Conservation (phyloP, 2,113 vertebrate genomes). For the Electrona antarctica region DNA sequence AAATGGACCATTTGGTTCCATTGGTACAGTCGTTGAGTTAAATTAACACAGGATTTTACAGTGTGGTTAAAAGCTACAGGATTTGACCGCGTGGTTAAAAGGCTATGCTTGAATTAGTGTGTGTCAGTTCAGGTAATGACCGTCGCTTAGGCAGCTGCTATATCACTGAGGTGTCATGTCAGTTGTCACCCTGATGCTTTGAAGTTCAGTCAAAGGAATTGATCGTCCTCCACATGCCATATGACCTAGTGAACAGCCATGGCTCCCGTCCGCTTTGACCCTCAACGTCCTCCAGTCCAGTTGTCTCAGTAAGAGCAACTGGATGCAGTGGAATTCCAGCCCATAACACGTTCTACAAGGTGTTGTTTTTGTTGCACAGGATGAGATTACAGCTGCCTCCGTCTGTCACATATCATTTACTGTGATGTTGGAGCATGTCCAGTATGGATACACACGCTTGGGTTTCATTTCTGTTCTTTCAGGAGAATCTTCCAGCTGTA, state of each 20-base stretch:
- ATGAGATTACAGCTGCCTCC: slow-evolving; percentile 38
- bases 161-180: not conserved
- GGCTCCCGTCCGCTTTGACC: not conserved
- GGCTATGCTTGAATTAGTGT: too few relatives aligned
- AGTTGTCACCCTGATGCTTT: not conserved
- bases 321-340: slow-evolving; percentile 22
- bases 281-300: not conserved
- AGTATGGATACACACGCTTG: too few relatives aligned
- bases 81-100: too few relatives aligned
- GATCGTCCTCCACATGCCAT: not conserved
- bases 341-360: slow-evolving; percentile 23
- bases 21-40: too few relatives aligned
- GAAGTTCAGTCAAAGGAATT: too few relatives aligned
- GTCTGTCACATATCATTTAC: slow-evolving; percentile 16
- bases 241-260: not conserved
- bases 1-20: too few relatives aligned
- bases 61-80: too few relatives aligned
- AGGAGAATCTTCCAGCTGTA: too few relatives aligned
- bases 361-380: slow-evolving; percentile 35
- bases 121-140: too few relatives aligned
- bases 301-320: not conserved
- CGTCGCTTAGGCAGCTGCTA: too few relatives aligned
- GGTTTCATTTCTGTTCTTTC: too few relatives aligned
- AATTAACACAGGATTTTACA: too few relatives aligned
- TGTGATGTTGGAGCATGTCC: not conserved